phyloP scores from a whole-genome alignment of 37 sponge, comb jelly and placozoan genomes.

The Aplysina aerophoba region DNA sequence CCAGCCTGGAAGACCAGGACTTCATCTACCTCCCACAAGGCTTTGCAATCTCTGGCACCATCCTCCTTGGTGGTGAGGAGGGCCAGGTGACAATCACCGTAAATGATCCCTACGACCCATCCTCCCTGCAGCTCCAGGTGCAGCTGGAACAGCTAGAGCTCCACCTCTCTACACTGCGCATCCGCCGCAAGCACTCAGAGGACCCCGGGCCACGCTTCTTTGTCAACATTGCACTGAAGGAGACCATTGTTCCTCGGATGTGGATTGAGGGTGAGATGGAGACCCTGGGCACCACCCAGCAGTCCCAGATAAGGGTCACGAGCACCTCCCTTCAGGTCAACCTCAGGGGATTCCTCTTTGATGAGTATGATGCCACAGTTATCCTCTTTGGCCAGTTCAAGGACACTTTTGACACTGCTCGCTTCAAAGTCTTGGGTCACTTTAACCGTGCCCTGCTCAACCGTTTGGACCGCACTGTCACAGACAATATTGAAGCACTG shows the following conservation, averaged over 20 bases:
- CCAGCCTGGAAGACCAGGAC: not conserved
- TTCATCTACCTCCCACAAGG: not conserved
- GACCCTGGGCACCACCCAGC: not conserved
- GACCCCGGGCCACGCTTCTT: conserved; percentile 1
- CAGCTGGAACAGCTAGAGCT: not conserved
- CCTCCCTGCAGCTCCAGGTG: not conserved
- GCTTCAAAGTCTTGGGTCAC: not conserved
- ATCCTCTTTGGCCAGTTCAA: conserved; percentile 7
- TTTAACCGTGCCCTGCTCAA: not conserved
- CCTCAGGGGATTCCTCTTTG: conserved; percentile 18
- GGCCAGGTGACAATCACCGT: not conserved
- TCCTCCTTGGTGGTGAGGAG: not conserved
- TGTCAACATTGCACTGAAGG: not conserved
- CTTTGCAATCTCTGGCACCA: not conserved
- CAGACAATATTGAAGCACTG: not conserved
- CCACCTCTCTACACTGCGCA: not conserved
- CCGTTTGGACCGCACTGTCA: not conserved
- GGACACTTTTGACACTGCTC: not conserved
- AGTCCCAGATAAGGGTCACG: not conserved
- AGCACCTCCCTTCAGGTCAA: not conserved
- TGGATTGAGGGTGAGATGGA: conserved; percentile 16
- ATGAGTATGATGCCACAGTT: conserved; percentile 23
- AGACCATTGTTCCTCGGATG: not conserved
- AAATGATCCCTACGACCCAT: not conserved
- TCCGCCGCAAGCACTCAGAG: not conserved